Percentiles rank a stretch among this genome's conserved stretches.
Evolutionary conservation across 2,797 vertebrate genomes (phyloP).

Genomic region (Amniataba percoides): DNA sequence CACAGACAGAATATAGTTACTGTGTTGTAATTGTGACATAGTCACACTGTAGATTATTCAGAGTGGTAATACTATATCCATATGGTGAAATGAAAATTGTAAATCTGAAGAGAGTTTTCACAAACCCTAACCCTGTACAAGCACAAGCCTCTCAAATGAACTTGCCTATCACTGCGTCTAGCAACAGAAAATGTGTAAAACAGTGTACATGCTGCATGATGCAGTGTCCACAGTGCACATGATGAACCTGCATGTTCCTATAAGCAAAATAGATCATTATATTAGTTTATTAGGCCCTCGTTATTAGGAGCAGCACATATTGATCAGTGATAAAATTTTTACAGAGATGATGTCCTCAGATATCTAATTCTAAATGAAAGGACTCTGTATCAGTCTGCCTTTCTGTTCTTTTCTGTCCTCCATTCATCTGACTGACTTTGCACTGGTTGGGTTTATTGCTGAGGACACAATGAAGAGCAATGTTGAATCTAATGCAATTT

Average conservation of each 20-base stretch:
- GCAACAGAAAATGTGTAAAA: not conserved
- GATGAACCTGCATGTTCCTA: slow-evolving; percentile 12
- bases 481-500: too few species aligned
- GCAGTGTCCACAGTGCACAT: not conserved
- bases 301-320: slow-evolving; percentile 7
- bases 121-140: not conserved
- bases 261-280: slow-evolving; percentile 10
- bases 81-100: not conserved
- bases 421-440: too few species aligned
- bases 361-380: not conserved
- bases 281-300: slow-evolving; percentile 1
- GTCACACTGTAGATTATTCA: not conserved
- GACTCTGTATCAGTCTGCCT: too few species aligned
- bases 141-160: not conserved
- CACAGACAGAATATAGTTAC: too few species aligned
- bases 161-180: not conserved
- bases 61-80: not conserved
- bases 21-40: not conserved
- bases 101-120: not conserved
- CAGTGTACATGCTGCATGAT: slow-evolving; percentile 15
- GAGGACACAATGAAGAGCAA: too few species aligned
- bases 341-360: not conserved
- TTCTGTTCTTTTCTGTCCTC: too few species aligned
- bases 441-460: too few species aligned
- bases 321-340: slow-evolving; percentile 2